Conservation (phyloP, 2,888 invertebrate species). For the Ethmia dodecea region DNA sequence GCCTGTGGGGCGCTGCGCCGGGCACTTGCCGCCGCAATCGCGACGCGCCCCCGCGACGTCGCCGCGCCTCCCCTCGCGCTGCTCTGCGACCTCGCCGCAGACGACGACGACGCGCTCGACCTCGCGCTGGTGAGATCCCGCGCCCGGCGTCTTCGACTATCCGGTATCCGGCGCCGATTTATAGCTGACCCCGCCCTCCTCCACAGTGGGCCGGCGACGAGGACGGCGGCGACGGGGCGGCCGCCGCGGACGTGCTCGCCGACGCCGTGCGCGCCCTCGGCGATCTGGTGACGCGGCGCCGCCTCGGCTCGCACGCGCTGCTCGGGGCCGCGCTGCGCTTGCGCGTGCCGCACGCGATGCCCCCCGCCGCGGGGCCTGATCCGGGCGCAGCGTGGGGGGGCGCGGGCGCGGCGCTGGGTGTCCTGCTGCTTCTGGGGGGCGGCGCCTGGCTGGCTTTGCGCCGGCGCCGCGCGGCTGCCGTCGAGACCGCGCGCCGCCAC, state of each 20-base stretch:
- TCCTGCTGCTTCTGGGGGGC: conserved; percentile 29
- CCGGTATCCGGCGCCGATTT: too few relatives aligned
- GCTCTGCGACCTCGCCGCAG: conserved; percentile 89
- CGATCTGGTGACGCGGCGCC: conserved; percentile 57
- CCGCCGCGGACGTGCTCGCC: conserved; percentile 38
- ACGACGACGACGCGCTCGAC: conserved; percentile 89
- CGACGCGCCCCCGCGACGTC: conserved; percentile 65
- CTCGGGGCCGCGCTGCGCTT: conserved; percentile 58
- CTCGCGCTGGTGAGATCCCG: conserved; percentile 85
- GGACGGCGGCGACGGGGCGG: conserved; percentile 40
- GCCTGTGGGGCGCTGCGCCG: conserved; percentile 87
- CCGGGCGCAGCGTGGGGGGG: conserved; percentile 58
- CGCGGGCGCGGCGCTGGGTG: conserved; percentile 25
- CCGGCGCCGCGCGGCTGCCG: conserved; percentile 60
- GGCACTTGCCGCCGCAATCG: conserved; percentile 81
- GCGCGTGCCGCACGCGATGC: conserved; percentile 37
- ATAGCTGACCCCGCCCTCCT: too few relatives aligned
- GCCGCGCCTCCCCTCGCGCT: conserved; percentile 83
- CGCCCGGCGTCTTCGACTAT: too few relatives aligned
- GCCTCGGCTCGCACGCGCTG: conserved; percentile 54
- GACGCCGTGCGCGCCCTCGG: conserved; percentile 54
- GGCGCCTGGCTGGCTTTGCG: conserved; percentile 41
- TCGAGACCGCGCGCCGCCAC: conserved; percentile 79
- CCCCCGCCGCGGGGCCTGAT: conserved; percentile 81
- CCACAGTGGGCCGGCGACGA: conserved; percentile 63